Conservation (phyloP, 2,113 vertebrate genomes). For the Salvelinus alpinus region DNA sequence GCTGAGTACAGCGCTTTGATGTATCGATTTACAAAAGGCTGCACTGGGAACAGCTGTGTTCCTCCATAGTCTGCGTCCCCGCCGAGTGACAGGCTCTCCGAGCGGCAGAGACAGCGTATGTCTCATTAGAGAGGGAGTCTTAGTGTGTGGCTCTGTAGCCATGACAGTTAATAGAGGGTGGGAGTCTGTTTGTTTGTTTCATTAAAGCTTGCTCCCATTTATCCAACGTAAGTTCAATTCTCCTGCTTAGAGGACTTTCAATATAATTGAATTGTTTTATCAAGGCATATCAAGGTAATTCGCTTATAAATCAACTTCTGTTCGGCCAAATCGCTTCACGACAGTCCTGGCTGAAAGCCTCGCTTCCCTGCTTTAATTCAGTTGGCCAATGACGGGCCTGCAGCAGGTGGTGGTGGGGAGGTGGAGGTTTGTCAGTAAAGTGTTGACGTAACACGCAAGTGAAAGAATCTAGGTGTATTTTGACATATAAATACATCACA, state of each 20-base stretch:
- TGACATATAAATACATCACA: no score
- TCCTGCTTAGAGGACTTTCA: background rate
- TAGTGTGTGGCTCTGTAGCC: conserved; percentile 5
- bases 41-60: conserved; percentile 24
- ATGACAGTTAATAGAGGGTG: conserved; percentile 16
- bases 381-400: no score
- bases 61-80: conserved; percentile 17
- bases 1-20: conserved; percentile 20
- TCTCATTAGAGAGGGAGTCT: conserved; percentile 38
- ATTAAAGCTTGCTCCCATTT: background rate
- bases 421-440: no score
- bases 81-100: conserved; percentile 19
- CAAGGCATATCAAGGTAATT: no score
- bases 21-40: conserved; percentile 22
- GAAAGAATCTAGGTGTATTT: no score
- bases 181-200: conserved; percentile 1
- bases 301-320: no score
- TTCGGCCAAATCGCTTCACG: no score
- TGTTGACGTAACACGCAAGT: no score
- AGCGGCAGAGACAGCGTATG: conserved; percentile 16
- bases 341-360: no score
- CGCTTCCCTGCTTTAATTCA: no score
- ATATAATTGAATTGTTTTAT: no score
- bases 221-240: background rate
- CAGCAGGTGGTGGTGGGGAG: no score